Evolutionary conservation across 2,113 vertebrate species (phyloP).

Genomic region (Hemibagrus wyckioides): DNA sequence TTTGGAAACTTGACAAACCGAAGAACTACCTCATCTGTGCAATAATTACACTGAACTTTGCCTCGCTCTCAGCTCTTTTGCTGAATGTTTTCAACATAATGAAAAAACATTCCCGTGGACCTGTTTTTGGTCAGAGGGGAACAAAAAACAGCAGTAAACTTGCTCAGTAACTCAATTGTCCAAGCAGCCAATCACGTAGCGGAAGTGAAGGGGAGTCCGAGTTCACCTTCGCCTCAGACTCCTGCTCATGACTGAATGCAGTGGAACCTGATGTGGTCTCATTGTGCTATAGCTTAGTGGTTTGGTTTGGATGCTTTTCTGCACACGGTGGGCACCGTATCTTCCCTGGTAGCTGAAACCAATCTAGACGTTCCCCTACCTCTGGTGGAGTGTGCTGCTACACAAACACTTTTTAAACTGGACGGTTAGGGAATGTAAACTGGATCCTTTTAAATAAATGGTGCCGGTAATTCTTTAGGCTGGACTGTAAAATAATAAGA

Average conservation of each 20-base stretch:
- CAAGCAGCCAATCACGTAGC: not conserved
- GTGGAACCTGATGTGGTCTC: not conserved
- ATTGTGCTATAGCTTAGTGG: not conserved
- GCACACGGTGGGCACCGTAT: not conserved
- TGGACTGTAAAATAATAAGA: not conserved
- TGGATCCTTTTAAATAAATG: not conserved
- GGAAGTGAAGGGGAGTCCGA: too few species aligned
- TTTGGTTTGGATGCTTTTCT: not conserved
- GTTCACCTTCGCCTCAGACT: not conserved
- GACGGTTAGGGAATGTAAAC: not conserved
- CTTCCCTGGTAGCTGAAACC: not conserved
- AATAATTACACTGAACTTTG: too few species aligned
- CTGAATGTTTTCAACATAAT: not conserved
- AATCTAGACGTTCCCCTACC: not conserved
- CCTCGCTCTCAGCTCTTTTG: not conserved
- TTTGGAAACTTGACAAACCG: not conserved
- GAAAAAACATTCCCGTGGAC: too few species aligned
- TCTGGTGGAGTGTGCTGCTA: not conserved
- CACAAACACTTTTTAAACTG: not conserved
- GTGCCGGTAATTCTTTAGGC: not conserved
- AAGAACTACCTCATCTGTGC: too few species aligned
- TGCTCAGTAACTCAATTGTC: not conserved
- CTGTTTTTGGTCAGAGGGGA: too few species aligned
- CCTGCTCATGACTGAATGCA: not conserved
- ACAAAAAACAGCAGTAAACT: too few species aligned